Percentiles rank a stretch among this genome's conserved stretches.
Conservation (phyloP, 2,888 invertebrate species). For the Thalpophila matura region DNA sequence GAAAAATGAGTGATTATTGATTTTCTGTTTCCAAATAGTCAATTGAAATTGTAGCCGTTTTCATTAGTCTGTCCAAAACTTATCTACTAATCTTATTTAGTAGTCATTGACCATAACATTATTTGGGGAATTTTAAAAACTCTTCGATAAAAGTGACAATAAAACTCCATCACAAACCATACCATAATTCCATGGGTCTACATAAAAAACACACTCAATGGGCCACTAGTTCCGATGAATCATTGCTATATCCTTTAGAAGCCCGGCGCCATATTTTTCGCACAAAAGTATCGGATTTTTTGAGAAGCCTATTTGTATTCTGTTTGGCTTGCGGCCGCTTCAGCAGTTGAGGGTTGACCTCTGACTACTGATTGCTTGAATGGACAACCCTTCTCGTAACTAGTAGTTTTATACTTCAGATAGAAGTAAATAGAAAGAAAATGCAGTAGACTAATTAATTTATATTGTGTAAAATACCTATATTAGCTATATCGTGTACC, state of each 20-base stretch:
- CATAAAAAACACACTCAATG: conserved; percentile 8
- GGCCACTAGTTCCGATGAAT: conserved; percentile 32
- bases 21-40: no score
- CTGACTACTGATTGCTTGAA: conserved; percentile 10
- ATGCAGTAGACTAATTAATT: no score
- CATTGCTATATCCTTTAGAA: conserved; percentile 25
- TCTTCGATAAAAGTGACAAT: no score
- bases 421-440: neutral
- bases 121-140: no score
- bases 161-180: neutral
- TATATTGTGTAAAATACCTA: no score
- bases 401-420: neutral
- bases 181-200: neutral
- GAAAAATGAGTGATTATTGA: no score
- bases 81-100: no score
- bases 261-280: conserved; percentile 22
- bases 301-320: conserved; percentile 46
- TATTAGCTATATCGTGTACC: no score
- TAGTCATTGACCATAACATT: no score
- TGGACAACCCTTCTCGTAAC: conserved; percentile 21
- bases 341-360: conserved; percentile 36
- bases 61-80: no score
- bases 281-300: conserved; percentile 23
- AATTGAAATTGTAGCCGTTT: no score
- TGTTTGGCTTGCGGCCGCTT: conserved; percentile 14